Evolutionary conservation across 1,140 invertebrate genomes (phyloP).

Genomic region (Brachionus asplanchnoidis): DNA sequence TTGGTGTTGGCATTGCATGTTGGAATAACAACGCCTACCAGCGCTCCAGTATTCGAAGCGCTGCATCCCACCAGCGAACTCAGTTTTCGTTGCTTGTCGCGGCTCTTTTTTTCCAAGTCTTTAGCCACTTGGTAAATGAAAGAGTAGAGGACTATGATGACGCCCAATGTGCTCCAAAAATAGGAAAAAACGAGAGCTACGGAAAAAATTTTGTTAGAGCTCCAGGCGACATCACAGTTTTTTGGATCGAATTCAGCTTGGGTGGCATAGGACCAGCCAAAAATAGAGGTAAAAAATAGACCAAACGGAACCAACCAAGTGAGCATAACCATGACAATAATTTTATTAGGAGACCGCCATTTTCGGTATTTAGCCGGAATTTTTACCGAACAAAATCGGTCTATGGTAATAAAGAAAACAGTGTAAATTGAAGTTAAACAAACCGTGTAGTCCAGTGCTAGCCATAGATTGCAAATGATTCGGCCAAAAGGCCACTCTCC

Average conservation of each 20-base stretch:
- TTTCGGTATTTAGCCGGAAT: constrained; percentile 92
- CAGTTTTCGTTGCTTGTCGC: constrained; percentile 35
- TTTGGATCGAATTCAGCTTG: constrained; percentile 78
- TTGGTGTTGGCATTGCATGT: neutral
- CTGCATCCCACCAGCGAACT: constrained; percentile 24
- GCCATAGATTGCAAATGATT: constrained; percentile 93
- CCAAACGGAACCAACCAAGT: constrained; percentile 94
- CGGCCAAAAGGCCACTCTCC: constrained; percentile 93
- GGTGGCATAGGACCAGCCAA: constrained; percentile 96
- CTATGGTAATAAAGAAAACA: constrained; percentile 94
- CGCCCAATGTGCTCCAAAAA: constrained; percentile 87
- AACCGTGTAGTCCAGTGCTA: constrained; percentile 97
- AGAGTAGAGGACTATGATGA: constrained; percentile 68
- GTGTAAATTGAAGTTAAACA: constrained; percentile 98
- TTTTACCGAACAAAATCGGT: constrained; percentile 97
- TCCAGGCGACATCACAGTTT: constrained; percentile 91
- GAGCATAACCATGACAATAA: constrained; percentile 74
- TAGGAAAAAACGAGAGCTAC: constrained; percentile 89
- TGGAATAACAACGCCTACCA: constrained; percentile 29
- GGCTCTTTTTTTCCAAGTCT: constrained; percentile 26
- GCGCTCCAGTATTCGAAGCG: constrained; percentile 8
- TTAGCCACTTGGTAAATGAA: constrained; percentile 40
- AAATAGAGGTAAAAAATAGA: constrained; percentile 95
- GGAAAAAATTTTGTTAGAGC: constrained; percentile 91
- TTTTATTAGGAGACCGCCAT: constrained; percentile 89